phyloP scores from a whole-genome alignment of 2,888 invertebrate genomes.

The Coelinius sp. region DNA sequence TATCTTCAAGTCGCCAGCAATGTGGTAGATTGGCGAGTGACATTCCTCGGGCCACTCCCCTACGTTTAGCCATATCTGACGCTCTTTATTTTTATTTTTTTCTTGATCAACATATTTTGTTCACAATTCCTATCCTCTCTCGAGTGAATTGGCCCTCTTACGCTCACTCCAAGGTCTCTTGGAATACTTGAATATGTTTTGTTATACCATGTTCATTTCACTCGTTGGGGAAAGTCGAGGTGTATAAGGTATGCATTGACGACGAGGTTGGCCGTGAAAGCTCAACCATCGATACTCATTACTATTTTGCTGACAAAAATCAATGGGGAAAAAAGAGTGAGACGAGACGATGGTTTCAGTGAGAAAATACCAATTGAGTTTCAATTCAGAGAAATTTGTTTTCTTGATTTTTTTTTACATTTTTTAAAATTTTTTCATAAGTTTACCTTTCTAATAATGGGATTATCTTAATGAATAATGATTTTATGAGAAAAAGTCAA shows the following conservation, averaged over 20 bases:
- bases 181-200: slow-evolving; percentile 24
- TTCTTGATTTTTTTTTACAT: background rate
- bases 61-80: slow-evolving; percentile 19
- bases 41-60: slow-evolving; percentile 39
- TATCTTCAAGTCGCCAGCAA: slow-evolving; percentile 5
- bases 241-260: slow-evolving; percentile 28
- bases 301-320: slow-evolving; percentile 29
- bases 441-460: too few species aligned
- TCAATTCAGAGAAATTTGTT: background rate
- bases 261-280: slow-evolving; percentile 40
- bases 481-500: too few species aligned
- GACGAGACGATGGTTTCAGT: background rate
- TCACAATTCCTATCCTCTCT: slow-evolving; percentile 13
- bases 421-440: too few species aligned
- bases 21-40: slow-evolving; percentile 33
- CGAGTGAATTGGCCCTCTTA: slow-evolving; percentile 27
- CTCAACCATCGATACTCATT: slow-evolving; percentile 31
- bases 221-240: slow-evolving; percentile 40
- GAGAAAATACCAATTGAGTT: background rate
- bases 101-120: slow-evolving; percentile 24
- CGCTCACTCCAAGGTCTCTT: slow-evolving; percentile 32
- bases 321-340: background rate
- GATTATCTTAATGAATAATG: too few species aligned
- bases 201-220: slow-evolving; percentile 32
- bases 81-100: background rate